Conservation (phyloP, 2,797 vertebrate genomes). For the Neosilurus hyrtlii region DNA sequence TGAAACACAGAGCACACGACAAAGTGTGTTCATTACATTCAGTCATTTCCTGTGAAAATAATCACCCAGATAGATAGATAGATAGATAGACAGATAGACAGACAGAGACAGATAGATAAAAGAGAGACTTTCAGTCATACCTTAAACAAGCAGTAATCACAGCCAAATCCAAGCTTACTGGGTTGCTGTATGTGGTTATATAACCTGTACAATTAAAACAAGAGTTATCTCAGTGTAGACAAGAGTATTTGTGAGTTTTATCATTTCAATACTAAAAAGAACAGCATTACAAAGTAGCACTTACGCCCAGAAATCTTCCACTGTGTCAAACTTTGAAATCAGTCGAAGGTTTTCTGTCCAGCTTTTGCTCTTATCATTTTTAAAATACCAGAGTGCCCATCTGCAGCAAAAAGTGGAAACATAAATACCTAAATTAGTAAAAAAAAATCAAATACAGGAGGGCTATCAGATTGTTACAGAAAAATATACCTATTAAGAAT, state of each 20-base stretch:
- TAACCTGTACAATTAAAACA: conserved; percentile 68
- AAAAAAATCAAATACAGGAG: too few species aligned
- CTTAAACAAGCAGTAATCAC: conserved; percentile 85
- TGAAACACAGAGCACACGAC: conserved; percentile 49
- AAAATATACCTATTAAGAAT: not conserved
- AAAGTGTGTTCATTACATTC: not conserved
- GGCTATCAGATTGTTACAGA: too few species aligned
- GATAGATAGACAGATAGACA: too few species aligned
- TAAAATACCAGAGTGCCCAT: conserved; percentile 85
- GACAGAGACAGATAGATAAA: too few species aligned
- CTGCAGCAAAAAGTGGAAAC: conserved; percentile 54
- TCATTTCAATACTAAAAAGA: not conserved
- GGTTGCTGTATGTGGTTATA: conserved; percentile 86
- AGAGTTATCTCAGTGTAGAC: not conserved
- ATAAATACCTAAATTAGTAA: not conserved
- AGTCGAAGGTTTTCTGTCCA: conserved; percentile 82
- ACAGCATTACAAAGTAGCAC: conserved; percentile 46
- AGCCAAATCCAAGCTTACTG: conserved; percentile 79
- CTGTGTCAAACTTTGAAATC: conserved; percentile 82
- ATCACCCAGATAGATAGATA: not conserved
- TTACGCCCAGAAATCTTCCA: conserved; percentile 86
- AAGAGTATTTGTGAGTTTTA: not conserved
- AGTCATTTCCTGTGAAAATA: not conserved
- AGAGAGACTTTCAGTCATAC: conserved; percentile 57
- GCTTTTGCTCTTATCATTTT: conserved; percentile 83